These are phyloP conservation scores for Drosophila mimetica DNA, from an alignment of 2,888 invertebrate genomes.

Conservation along the genomic window DNA sequence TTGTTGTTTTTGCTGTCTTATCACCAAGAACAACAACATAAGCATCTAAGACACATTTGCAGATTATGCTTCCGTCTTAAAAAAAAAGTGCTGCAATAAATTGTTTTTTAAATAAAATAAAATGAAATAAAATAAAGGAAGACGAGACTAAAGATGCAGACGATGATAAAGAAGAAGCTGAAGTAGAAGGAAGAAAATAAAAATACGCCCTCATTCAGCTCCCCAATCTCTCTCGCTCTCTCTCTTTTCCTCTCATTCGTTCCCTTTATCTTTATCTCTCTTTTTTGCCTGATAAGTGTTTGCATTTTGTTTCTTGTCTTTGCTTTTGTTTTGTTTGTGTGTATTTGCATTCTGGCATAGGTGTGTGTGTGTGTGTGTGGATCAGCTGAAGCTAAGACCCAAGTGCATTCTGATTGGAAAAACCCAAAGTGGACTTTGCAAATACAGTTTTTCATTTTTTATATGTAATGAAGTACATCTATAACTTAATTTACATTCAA, in stretches of 20 bases:
- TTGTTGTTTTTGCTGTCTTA: conserved; percentile 2
- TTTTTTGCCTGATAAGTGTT: conserved; percentile 58
- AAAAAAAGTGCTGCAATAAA: conserved; percentile 14
- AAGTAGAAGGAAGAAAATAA: conserved; percentile 6
- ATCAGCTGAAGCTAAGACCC: conserved; percentile 27
- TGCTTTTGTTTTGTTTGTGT: conserved; percentile 14
- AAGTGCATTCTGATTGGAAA: conserved; percentile 15
- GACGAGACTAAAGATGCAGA: background rate
- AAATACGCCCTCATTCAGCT: conserved; percentile 33
- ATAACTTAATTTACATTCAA: no score
- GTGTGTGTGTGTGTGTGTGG: background rate
- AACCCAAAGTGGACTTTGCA: background rate
- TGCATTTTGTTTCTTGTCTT: conserved; percentile 45
- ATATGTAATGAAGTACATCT: no score
- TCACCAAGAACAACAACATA: conserved; percentile 19
- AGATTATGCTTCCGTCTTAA: conserved; percentile 40
- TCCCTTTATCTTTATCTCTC: conserved; percentile 30
- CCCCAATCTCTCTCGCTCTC: background rate
- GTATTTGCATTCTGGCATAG: background rate
- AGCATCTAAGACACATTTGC: conserved; percentile 31
- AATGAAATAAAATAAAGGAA: background rate
- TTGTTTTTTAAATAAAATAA: background rate
- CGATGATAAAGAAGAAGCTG: background rate
- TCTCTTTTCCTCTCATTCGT: conserved; percentile 4
- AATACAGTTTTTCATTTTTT: background rate